Conservation (phyloP, 2,888 invertebrate genomes). For the Scrobipalpa atriplicella region DNA sequence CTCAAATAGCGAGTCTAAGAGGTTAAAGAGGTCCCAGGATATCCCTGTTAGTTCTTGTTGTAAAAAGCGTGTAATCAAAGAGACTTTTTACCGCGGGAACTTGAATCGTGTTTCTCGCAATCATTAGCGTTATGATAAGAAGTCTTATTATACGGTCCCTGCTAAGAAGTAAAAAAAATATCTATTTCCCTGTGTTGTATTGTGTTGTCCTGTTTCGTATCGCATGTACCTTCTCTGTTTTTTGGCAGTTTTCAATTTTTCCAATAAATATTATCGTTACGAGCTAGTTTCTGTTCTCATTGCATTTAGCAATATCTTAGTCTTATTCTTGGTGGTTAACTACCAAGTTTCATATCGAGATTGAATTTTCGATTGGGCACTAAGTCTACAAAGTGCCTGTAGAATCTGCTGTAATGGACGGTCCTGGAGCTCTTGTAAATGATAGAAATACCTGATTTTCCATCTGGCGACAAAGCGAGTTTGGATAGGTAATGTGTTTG, state of each 20-base stretch:
- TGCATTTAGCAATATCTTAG: slow-evolving; percentile 71
- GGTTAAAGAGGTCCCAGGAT: slow-evolving; percentile 13
- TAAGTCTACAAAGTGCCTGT: slow-evolving; percentile 53
- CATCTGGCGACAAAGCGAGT: too few relatives aligned
- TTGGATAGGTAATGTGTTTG: too few relatives aligned
- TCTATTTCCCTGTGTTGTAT: neutral
- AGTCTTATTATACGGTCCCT: too few relatives aligned
- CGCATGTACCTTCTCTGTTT: too few relatives aligned
- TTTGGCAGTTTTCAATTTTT: slow-evolving; percentile 27
- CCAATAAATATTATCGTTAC: slow-evolving; percentile 4
- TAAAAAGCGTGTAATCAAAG: too few relatives aligned
- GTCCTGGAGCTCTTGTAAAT: slow-evolving; percentile 44
- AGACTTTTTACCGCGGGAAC: slow-evolving; percentile 46
- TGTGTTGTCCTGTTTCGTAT: neutral
- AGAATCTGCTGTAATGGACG: slow-evolving; percentile 49
- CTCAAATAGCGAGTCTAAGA: slow-evolving; percentile 39
- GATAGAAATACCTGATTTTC: neutral
- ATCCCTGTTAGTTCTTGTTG: too few relatives aligned
- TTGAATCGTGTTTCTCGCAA: slow-evolving; percentile 40
- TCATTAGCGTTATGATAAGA: too few relatives aligned
- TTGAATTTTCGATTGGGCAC: slow-evolving; percentile 77
- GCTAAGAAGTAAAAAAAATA: neutral
- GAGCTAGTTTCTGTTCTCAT: slow-evolving; percentile 31
- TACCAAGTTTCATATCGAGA: slow-evolving; percentile 77
- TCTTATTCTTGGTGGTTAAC: slow-evolving; percentile 53